phyloP scores from a whole-genome alignment of 2,888 invertebrate genomes.

The Auanema sp. region DNA sequence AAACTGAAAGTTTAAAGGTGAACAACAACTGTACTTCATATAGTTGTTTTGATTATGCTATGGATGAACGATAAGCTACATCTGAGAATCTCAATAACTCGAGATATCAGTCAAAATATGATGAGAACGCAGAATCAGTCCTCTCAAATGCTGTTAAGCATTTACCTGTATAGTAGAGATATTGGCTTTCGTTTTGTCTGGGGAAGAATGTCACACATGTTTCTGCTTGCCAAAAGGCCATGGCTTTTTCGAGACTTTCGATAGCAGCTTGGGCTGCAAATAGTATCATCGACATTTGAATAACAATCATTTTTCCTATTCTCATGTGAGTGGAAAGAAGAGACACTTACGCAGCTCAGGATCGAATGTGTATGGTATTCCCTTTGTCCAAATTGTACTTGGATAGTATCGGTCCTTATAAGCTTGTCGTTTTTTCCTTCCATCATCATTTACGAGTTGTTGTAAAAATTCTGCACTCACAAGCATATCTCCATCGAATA shows the following conservation, averaged over 20 bases:
- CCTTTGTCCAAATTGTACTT: conserved; percentile 12
- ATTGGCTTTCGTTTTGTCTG: conserved; percentile 9
- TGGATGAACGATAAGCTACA: no score
- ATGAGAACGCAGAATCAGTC: no score
- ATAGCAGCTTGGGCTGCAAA: conserved; percentile 11
- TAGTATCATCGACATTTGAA: background rate
- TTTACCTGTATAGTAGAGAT: conserved; percentile 10
- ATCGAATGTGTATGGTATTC: conserved; percentile 10
- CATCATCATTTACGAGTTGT: conserved; percentile 3
- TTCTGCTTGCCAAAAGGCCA: conserved; percentile 19
- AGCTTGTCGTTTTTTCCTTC: conserved; percentile 4
- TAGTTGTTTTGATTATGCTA: no score
- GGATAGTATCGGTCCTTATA: conserved; percentile 9
- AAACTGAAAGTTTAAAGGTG: no score
- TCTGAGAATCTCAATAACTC: no score
- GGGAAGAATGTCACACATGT: conserved; percentile 11
- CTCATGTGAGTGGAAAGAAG: no score
- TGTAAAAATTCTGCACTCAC: background rate
- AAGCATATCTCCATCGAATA: conserved; percentile 13
- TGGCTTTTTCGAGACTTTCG: conserved; percentile 14
- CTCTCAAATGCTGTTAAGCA: no score
- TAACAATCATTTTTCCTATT: background rate
- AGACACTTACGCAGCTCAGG: conserved; percentile 5
- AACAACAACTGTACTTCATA: background rate
- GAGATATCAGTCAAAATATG: no score